Conservation (phyloP, 35 echinoderm and acorn worm species). For the Ophioderma brevispina region DNA sequence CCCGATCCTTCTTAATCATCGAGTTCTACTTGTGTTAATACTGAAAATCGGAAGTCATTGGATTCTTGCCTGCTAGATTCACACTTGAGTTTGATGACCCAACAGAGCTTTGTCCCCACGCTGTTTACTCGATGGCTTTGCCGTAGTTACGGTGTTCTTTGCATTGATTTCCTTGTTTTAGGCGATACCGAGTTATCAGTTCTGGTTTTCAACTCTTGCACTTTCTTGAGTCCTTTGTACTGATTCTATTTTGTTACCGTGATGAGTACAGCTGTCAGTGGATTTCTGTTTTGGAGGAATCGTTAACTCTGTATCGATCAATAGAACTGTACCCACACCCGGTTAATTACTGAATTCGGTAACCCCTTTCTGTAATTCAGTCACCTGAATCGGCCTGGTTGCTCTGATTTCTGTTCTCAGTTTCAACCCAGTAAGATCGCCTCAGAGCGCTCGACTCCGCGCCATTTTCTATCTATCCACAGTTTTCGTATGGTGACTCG, state of each 20-base stretch:
- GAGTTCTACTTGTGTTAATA: conserved; percentile 62
- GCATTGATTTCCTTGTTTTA: not conserved
- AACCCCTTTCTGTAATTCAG: not conserved
- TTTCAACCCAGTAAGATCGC: not conserved
- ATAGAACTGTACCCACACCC: conserved; percentile 25
- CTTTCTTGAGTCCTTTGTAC: conserved; percentile 16
- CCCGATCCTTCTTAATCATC: not conserved
- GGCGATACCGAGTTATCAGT: not conserved
- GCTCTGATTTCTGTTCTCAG: conserved; percentile 59
- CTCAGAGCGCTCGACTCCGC: not conserved
- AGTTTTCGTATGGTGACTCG: too few relatives aligned
- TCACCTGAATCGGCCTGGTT: conserved; percentile 27
- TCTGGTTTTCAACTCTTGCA: conserved; percentile 25
- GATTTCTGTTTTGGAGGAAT: not conserved
- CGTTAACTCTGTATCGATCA: not conserved
- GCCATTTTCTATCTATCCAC: not conserved
- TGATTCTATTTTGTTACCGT: not conserved
- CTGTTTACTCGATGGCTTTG: not conserved
- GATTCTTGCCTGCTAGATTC: conserved; percentile 16
- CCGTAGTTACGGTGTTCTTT: not conserved
- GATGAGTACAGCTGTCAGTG: not conserved
- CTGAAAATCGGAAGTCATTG: conserved; percentile 38
- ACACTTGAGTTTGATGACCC: not conserved
- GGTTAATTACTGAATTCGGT: conserved; percentile 12
- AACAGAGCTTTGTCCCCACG: not conserved